Base-by-base conservation (phyloP, 1,140 invertebrate species). In the Pseudachorutes palmiensis region DNA sequence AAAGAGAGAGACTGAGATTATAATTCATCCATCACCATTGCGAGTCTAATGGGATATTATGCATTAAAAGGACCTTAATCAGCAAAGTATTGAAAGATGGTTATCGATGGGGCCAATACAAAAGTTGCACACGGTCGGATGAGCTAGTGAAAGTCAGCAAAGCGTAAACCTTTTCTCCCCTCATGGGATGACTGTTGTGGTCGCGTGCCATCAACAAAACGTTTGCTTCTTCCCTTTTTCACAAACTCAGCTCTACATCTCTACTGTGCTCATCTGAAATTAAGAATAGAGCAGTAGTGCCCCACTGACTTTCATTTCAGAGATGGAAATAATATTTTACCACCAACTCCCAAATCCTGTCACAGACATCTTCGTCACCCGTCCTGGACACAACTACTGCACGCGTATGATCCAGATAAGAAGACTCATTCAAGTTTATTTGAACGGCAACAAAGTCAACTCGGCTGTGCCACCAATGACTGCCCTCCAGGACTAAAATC, bases 121-220 rank as follows among this genome's bases (percentile, higher is more conserved):
- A 57, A 66, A 45, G 55, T 36, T 45, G 33, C 36, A 30, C 31
- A 58, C 64, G 32, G 60, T 58, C 29, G 65, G 29, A 41, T 41
- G 36, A 41, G 36, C 36, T 14, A 61, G 59, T 32, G 16, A 45
- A 67, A 67, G 49, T 57, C 59, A 67, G 2, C 48, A n/a, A 51
- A 48, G 45, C 61, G 65, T 62, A 51, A 67, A 67, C 22, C 31
- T 60, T 29, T 59, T 66, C 32, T 30, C 31, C 30, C 48, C 31
- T 31, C 12, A 12, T 2, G 5, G 24, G 61, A 62, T 33, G 61
- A 62, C 61, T 14, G 30, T 41, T 63, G 59, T 30, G 61, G 67
- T 68, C 67, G 67, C 67, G 67, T 68, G 67, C 32, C 67, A 41
- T 45, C 51, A 68, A 65, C 67, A 68, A 68, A 68, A 41, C 36